These are phyloP conservation scores for Heliconius nattereri DNA, from an alignment of 1,140 invertebrate genomes.

Conservation along the genomic window DNA sequence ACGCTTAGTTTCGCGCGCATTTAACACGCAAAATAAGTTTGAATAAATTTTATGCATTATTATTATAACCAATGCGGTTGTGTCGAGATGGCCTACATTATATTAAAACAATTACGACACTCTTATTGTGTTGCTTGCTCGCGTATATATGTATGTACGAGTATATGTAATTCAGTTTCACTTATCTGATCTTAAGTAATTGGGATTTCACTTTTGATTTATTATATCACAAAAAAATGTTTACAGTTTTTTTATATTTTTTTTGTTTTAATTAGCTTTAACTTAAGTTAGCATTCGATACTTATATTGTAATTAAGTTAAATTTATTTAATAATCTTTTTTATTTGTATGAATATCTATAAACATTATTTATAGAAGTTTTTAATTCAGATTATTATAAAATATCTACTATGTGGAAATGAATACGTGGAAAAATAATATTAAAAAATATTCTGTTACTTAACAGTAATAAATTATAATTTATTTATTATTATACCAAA, in stretches of 20 bases:
- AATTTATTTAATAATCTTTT: too few relatives aligned
- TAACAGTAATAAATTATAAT: too few relatives aligned
- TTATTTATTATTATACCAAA: too few relatives aligned
- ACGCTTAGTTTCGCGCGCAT: constrained; percentile 71
- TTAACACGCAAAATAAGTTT: constrained; percentile 50
- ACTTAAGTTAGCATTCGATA: too few relatives aligned
- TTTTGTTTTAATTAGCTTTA: neutral
- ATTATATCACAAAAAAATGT: neutral
- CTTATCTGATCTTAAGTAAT: constrained; percentile 17
- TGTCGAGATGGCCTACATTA: constrained; percentile 26
- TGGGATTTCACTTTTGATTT: constrained; percentile 4
- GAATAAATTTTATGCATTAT: constrained; percentile 34
- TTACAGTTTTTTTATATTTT: neutral
- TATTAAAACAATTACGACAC: neutral
- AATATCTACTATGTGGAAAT: too few relatives aligned
- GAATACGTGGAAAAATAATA: too few relatives aligned
- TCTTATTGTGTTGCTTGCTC: constrained; percentile 1
- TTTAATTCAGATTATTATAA: too few relatives aligned
- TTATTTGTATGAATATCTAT: neutral
- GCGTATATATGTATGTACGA: neutral
- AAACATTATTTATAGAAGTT: too few relatives aligned
- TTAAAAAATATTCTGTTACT: too few relatives aligned
- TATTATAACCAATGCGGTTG: constrained; percentile 27
- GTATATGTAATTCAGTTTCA: neutral
- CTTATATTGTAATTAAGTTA: too few relatives aligned